Evolutionary conservation across 2,888 invertebrate species (phyloP), one percentile per base, ranked within the genome.

Genomic region (Clistopyga incitator): DNA sequence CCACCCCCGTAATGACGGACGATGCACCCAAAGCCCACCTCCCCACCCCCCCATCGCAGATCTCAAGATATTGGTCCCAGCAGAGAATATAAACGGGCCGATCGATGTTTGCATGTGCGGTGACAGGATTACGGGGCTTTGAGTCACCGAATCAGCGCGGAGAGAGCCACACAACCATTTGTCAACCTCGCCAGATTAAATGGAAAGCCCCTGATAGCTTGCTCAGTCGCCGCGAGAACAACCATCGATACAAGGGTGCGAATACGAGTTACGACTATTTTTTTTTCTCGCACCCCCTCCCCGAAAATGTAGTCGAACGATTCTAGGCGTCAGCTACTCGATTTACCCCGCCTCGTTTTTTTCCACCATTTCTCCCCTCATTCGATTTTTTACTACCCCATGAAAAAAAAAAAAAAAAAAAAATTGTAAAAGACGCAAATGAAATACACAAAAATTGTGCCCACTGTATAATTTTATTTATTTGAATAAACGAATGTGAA

Each of bases 171-270:
- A 88, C 87, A 87, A 86, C 91, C 91, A 92, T 92, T 92, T 92
- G 92, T 92, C 92, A 92, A 84, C 90, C 88, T 88, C 86, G 89
- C 78, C 59, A 91, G 92, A 92, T 92, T 92, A 92, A 91, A 91
- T 87, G 87, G 90, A 89, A 89, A 91, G 90, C 90, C 90, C 81
- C 70, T 52, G 61, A 77, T 80, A 75, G 84, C 78, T 84, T 76
- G 85, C 82, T 81, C 76, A 74, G 78, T 81, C 59, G 83, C 82
- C 81, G 79, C 85, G 78, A 83, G 84, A 86, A 85, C 81, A 84
- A 82, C 76, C 85, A 85, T 84, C 68, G 80, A 78, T 75, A 84
- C 84, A 80, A 84, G 84, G 84, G 84, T 84, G 82, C 74, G 56
- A 81, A 84, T 61, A 72, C 75, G 72, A 76, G 68, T 77, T 77